phyloP scores from a whole-genome alignment of 2,113 vertebrate species.

The Heptranchias perlo region DNA sequence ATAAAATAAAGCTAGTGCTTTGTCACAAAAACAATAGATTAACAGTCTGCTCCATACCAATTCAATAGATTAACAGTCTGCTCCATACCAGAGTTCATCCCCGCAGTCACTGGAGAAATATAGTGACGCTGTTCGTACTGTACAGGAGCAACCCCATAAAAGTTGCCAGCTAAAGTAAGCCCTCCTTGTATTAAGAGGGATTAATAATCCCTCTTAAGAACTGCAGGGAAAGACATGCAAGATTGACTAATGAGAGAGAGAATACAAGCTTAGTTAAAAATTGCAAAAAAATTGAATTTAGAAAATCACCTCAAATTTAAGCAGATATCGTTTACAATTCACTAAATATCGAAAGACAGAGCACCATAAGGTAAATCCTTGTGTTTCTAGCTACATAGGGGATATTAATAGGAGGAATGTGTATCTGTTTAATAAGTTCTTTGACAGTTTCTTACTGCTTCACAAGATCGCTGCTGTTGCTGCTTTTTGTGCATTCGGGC shows the following conservation, averaged over 20 bases:
- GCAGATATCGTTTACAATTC: background rate
- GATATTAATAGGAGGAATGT: background rate
- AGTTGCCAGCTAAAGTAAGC: background rate
- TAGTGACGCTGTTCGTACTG: background rate
- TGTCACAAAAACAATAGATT: background rate
- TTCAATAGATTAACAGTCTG: background rate
- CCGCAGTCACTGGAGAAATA: background rate
- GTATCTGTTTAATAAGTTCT: background rate
- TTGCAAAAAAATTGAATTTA: background rate
- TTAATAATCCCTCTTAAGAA: background rate
- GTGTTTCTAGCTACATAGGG: background rate
- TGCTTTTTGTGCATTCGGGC: conserved; percentile 53
- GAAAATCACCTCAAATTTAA: background rate
- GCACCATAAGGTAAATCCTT: background rate
- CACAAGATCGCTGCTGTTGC: conserved; percentile 56
- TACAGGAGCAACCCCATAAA: background rate
- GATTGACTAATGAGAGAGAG: background rate
- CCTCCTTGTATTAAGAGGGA: background rate
- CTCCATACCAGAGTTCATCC: background rate
- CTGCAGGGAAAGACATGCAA: background rate
- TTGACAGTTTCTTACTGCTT: conserved; percentile 57
- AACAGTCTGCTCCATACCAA: background rate
- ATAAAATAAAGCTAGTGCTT: background rate
- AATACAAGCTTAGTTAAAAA: background rate
- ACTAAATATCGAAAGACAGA: background rate